Evolutionary conservation across 1,140 invertebrate genomes (phyloP), one percentile per base, ranked within the genome.

Genomic region (Neelides sp.): DNA sequence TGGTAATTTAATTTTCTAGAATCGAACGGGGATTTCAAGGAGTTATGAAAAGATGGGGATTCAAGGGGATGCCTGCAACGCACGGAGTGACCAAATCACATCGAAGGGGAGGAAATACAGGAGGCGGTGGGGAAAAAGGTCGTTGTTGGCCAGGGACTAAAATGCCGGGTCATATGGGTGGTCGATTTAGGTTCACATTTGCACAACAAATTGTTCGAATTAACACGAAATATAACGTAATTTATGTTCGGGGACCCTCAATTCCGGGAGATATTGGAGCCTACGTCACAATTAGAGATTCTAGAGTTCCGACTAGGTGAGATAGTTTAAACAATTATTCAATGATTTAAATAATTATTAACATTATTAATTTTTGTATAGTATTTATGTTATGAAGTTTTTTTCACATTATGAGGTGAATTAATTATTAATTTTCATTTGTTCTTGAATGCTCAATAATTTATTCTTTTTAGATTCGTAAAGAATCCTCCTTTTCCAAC

Each of bases 21-120:
- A 79, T 91, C 36, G 82, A 91, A 64, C 76, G 83, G 64, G 95
- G 94, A n/a, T 98, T 98, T 65, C 93, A 98, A 78, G 95, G 96
- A 44, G 95, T 96, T 0, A 85, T 97, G 72, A 95, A 89, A 71
- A 74, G 94, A 23, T 95, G 89, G 79, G 89, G 89, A 34, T 93
- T 98, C 64, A 83, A 87, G 65, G 95, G 95, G 50, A 82, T 86
- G 76, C 90, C 86, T 54, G 83, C 83, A 7, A 80, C 80, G 41
- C 92, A 95, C 66, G 93, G 94, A 59, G 77, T 79, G 3, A 98
- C 94, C 1, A 98, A 98, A 75, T 88, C 84, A 19, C 93, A 98
- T 68, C 75, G 94, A 58, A 76, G 90, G 64, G 77, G 81, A 45
- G 96, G 95, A 54, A 83, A 83, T 61, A 91, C 94, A 63, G 92